Evolutionary conservation across 2,113 vertebrate species (phyloP), one percentile per base, ranked within the genome.

Genomic region (Gallinago media): DNA sequence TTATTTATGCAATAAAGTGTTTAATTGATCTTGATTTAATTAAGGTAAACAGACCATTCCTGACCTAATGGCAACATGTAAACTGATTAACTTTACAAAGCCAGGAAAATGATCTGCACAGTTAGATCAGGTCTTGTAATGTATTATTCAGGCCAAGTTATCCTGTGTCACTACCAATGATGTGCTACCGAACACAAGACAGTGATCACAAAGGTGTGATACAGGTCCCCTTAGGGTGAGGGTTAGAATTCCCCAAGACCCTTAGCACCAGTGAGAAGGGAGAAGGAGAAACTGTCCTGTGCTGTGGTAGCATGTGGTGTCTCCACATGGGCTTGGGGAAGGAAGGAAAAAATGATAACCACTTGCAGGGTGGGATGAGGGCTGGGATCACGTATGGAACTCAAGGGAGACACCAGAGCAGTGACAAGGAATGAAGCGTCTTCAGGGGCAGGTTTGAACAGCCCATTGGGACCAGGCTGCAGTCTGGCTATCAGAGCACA

Each of bases 11-110:
- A 86, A 26, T n/a, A 59, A 79, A 77, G 25, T 81, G 83, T 89
- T 96, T 96, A 96, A 97, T 96, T 95, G 89, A 92, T 92, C 93
- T 75, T 52, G 40, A 95, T 96, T 96, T 89, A 94, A 96, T 96
- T 73, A 95, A 91, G 58, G 93, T 87, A 91, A 96, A 75, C 3
- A 15, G 77, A 94, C 70, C 77, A 76, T 89, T 91, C 89, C 96
- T 94, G 77, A 88, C 89, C 95, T 66, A 85, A 89, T 27, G n/a
- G 87, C 84, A 91, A 42, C 87, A 58, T 96, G 91, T 79, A 92
- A 95, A 95, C 77, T 94, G 89, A 82, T 96, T 95, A 94, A 89
- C 70, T 92, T 88, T 40, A 96, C 95, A 96, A 94, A 94, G 89
- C 44, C 92, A 85, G 94, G 87, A 92, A 92, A 96, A 23, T 32